Base-by-base conservation (phyloP, 2,113 vertebrate species). In the Muntiacus muntjak region DNA sequence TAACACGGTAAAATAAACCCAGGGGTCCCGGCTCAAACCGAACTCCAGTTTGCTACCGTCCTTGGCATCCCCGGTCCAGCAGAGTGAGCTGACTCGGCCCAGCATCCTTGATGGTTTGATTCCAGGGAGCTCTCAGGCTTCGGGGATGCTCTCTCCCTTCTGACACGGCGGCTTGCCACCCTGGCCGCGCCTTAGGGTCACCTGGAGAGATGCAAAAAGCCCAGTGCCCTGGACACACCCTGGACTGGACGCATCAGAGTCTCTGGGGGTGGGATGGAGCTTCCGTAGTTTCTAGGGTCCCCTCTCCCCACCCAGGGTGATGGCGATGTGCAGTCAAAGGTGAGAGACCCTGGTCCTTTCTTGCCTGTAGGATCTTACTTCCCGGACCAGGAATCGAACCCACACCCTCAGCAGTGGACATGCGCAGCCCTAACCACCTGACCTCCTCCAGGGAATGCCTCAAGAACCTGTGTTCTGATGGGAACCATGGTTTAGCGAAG, bases 101-200 rank as follows among this genome's bases (percentile, higher is more conserved):
- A 0, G 26, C 0, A 1, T 23, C 23, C 67, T 58, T 57, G 16
- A 25, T 33, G 7, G n/a, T 86, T 64, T 15, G 17, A 28, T 13
- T 84, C 76, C 19, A 30, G 55, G 45, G 33, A 58, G 25, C n/a
- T 43, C 4, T 15, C 81, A 64, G 67, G 94, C n/a, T 87, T 50
- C 85, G 58, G 58, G n/a, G 54, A 54, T 17, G 43, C 62, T 30
- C 14, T 58, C 28, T 67, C 78, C 33, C 1, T 40, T 23, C 10
- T 2, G 26, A 57, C 30, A 13, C 6, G 3, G 17, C 15, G 58
- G 14, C 40, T 33, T 2, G 13, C 40, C 3, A n/a, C 57, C 54
- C 19, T 43, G 76, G 45, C 5, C 84, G 33, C 52, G 7, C 1
- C 1, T 14, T 88, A 33, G 78, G 54, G 67, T 83, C 52, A 4